Evolutionary conservation across 1,140 invertebrate genomes (phyloP).

Genomic region (Zaprionus kolodkinae): DNA sequence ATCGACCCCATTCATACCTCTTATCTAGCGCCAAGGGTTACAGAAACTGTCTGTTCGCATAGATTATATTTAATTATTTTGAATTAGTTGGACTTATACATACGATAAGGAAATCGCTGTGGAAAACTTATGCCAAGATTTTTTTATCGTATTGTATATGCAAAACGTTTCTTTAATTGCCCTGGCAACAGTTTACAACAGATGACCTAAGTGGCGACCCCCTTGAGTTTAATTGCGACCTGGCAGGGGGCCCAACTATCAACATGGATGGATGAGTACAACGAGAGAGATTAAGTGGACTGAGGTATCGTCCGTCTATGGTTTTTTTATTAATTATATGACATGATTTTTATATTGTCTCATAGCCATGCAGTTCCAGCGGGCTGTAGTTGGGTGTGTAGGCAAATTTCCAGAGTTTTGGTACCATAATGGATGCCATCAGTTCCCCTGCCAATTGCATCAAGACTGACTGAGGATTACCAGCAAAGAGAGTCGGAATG

Average conservation of each 20-base stretch:
- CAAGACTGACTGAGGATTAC: constrained; percentile 29
- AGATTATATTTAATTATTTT: constrained; percentile 35
- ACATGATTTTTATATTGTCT: neutral
- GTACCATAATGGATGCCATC: constrained; percentile 40
- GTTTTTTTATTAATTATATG: neutral
- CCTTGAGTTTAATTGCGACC: constrained; percentile 4
- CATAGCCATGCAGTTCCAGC: neutral
- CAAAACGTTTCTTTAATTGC: constrained; percentile 6
- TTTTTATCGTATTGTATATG: neutral
- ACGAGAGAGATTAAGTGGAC: neutral
- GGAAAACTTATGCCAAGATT: constrained; percentile 3
- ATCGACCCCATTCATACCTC: constrained; percentile 10
- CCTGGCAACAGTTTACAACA: constrained; percentile 4
- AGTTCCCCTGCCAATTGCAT: constrained; percentile 50
- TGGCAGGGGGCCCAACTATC: constrained; percentile 3
- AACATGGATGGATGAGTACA: neutral
- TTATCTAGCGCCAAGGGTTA: constrained; percentile 28
- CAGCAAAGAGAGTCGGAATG: constrained; percentile 36
- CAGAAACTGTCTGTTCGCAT: constrained; percentile 5
- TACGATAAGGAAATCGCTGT: constrained; percentile 17
- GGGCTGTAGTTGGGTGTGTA: constrained; percentile 21
- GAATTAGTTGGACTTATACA: constrained; percentile 20
- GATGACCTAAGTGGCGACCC: neutral
- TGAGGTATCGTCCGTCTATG: neutral
- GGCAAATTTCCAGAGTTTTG: constrained; percentile 38